These are phyloP conservation scores for Neoitamus cyanurus DNA, from an alignment of 2,888 invertebrate species.

Conservation along the genomic window DNA sequence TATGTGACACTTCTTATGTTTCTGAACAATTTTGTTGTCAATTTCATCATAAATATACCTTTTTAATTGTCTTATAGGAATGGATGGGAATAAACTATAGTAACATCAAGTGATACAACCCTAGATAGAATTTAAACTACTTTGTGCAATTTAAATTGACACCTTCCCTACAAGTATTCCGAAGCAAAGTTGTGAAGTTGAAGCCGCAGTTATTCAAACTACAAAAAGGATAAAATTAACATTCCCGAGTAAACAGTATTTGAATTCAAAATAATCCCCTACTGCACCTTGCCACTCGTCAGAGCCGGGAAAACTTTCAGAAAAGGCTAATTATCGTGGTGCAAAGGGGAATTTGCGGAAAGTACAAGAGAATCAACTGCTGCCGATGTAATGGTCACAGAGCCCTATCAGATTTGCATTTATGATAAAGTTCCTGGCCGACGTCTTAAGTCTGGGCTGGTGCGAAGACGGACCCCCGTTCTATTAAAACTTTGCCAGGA, in stretches of 20 bases:
- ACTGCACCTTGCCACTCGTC: background rate
- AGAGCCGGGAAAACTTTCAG: background rate
- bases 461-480: background rate
- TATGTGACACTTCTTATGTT: too few species aligned
- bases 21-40: too few species aligned
- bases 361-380: background rate
- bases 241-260: background rate
- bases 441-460: background rate
- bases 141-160: too few species aligned
- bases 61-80: too few species aligned
- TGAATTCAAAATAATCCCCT: background rate
- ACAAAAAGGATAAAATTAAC: background rate
- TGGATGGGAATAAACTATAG: too few species aligned
- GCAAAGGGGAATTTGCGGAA: background rate
- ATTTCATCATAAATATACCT: too few species aligned
- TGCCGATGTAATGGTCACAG: background rate
- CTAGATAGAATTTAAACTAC: too few species aligned
- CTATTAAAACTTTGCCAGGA: conserved; percentile 8
- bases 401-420: conserved; percentile 10
- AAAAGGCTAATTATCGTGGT: background rate
- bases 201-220: background rate
- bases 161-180: too few species aligned
- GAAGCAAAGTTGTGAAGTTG: background rate
- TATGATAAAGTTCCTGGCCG: background rate
- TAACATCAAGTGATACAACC: too few species aligned